Conservation (phyloP, 2,888 invertebrate genomes). For the Pterostichus niger region DNA sequence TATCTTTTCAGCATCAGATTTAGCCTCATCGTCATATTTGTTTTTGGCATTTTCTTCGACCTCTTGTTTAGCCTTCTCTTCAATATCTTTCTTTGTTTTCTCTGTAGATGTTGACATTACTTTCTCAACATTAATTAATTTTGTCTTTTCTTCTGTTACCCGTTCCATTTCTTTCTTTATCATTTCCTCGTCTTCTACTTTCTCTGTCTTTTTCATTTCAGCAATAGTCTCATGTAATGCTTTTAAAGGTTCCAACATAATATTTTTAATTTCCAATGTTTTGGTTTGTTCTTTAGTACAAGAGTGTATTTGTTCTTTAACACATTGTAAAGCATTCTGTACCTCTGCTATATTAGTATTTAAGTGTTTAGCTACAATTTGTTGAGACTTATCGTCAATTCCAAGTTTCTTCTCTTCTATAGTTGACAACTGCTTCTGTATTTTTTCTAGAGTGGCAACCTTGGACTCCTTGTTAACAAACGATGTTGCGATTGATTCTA, state of each 20-base stretch:
- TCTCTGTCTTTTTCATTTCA: slow-evolving; percentile 67
- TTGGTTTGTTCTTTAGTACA: slow-evolving; percentile 39
- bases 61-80: slow-evolving; percentile 31
- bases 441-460: slow-evolving; percentile 36
- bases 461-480: background rate
- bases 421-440: slow-evolving; percentile 47
- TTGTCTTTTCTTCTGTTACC: slow-evolving; percentile 60
- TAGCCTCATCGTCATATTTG: slow-evolving; percentile 45
- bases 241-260: slow-evolving; percentile 62
- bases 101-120: slow-evolving; percentile 55
- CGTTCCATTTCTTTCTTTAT: slow-evolving; percentile 61
- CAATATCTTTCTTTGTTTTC: slow-evolving; percentile 29
- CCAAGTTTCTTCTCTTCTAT: slow-evolving; percentile 51
- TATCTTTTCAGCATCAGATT: slow-evolving; percentile 63
- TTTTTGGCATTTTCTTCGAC: slow-evolving; percentile 46
- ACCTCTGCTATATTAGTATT: slow-evolving; percentile 20
- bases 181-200: slow-evolving; percentile 59
- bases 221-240: slow-evolving; percentile 62
- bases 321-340: slow-evolving; percentile 68
- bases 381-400: slow-evolving; percentile 14
- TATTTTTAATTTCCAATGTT: slow-evolving; percentile 52
- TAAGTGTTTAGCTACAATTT: slow-evolving; percentile 34
- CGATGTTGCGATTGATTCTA: background rate
- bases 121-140: slow-evolving; percentile 57
- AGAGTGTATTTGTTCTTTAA: slow-evolving; percentile 67